Evolutionary conservation across 2,888 invertebrate species (phyloP), one percentile per base, ranked within the genome.

Genomic region (Norana najaformis): DNA sequence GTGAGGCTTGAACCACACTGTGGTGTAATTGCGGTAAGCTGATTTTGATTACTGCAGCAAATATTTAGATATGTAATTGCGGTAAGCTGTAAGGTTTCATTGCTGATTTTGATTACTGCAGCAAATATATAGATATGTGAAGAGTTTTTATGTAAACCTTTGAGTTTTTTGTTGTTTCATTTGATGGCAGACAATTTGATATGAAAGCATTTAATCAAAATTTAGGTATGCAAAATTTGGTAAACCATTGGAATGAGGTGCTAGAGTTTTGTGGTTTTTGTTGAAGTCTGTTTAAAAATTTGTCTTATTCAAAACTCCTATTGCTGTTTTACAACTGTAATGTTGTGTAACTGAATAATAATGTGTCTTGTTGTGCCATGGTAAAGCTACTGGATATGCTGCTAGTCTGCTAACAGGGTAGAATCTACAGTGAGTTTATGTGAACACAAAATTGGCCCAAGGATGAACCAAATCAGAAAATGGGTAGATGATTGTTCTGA

Each of bases 311-410:
- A 16, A n/a, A 69, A 16, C 30, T n/a, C 69, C 69, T 69, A n/a
- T 69, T 2, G 30, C 69, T n/a, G n/a, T n/a, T n/a, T n/a, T n/a
- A 69, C 69, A 69, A 69, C 6, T n/a, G n/a, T 69, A n/a, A 69
- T 69, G 69, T 69, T n/a, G 30, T 69, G 69, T 69, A 69, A n/a
- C 69, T n/a, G 69, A 69, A n/a, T 69, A n/a, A 69, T 69, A n/a
- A 16, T n/a, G 69, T 69, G 69, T 69, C n/a, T 8, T 69, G 30
- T 23, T 11, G 23, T 3, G 20, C 23, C 47, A 23, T 47, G 47
- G 23, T 47, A 23, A 23, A 47, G 47, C 47, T 23, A 23, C 23
- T 47, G 47, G 47, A 47, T 47, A 23, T 23, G 11, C 69, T 69
- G 30, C 69, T 69, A 30, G 69, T 69, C 69, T 69, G 69, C 30